A percentile compares a stretch with the other conserved stretches of the same genome.
phyloP scores from a whole-genome alignment of 2,888 invertebrate genomes.

The Muscina levida region DNA sequence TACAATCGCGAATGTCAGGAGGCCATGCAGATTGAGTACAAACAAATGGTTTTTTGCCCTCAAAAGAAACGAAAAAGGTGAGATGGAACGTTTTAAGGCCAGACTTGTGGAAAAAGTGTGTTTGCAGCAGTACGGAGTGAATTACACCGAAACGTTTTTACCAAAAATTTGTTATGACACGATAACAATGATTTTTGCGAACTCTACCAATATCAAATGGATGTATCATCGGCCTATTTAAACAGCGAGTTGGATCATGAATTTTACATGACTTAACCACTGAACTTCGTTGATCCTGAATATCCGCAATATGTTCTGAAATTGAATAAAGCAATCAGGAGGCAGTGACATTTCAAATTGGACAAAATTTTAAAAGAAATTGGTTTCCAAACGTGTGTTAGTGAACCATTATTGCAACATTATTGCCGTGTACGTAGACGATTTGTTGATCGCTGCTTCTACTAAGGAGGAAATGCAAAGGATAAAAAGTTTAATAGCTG shows the following conservation, averaged over 20 bases:
- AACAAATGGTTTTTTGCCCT: conserved; percentile 35
- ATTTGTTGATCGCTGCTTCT: conserved; percentile 52
- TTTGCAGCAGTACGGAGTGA: conserved; percentile 42
- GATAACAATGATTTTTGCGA: conserved; percentile 29
- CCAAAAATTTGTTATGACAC: conserved; percentile 32
- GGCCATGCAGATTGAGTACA: too few species aligned
- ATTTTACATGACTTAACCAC: conserved; percentile 39
- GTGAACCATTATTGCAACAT: conserved; percentile 43
- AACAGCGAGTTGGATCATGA: conserved; percentile 34
- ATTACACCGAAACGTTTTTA: conserved; percentile 45
- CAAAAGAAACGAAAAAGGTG: conserved; percentile 25
- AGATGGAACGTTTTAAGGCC: conserved; percentile 40
- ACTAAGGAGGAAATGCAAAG: conserved; percentile 1
- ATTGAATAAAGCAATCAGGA: conserved; percentile 48
- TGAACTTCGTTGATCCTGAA: neutral
- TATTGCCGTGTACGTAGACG: conserved; percentile 58
- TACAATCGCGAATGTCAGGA: too few species aligned
- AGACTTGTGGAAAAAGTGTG: conserved; percentile 47
- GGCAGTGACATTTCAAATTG: conserved; percentile 49
- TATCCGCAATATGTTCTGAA: neutral
- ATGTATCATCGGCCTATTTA: conserved; percentile 45
- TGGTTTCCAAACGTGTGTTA: conserved; percentile 10
- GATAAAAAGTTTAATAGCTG: conserved; percentile 27
- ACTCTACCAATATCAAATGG: conserved; percentile 44
- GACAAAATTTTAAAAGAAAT: conserved; percentile 43